Base-by-base conservation (phyloP, 2,888 invertebrate genomes). In the Melikaiella ostensackeni region DNA sequence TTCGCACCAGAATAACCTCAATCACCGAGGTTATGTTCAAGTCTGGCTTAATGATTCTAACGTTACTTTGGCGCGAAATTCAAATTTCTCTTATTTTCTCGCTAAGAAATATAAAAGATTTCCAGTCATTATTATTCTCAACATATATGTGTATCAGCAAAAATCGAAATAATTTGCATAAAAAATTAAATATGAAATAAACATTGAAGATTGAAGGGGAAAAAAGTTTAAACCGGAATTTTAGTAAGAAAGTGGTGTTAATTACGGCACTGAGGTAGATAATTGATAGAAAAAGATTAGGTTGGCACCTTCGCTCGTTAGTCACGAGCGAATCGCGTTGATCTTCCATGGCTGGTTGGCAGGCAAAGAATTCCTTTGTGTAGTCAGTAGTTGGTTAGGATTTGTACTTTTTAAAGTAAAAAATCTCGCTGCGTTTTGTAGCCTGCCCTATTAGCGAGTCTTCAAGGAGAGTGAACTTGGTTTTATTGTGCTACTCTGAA, bases 311-410 rank as follows among this genome's bases (percentile, higher is more conserved):
- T 77, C 74, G 73, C 75, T 80, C 75, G 75, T 80, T 80, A 78
- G 66, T 74, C 75, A 35, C 66, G 75, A 70, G 66, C 24, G 33
- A 38, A 63, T 59, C 74, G 50, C 35, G 42, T 70, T 61, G 61
- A 73, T 62, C 64, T 76, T 76, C 66, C 24, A 50, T 79, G 64
- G 62, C 50, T 38, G 24, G 59, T 24, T 59, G 59, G 78, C 80
- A 84, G 83, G 85, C 87, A 87, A 86, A 86, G 85, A 81, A 80
- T 77, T 80, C 81, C 86, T 88, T 88, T 88, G 86, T 57, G 73
- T 35, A 73, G 75, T 74, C 63, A 75, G 75, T 74, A 75, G 75
- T 61, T 74, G 61, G 74, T 74, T 66, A 35, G 30, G 77, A 75
- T 78, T 82, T 80, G 83, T 82, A 85, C 83, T 81, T 59, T 59